Percentiles rank a stretch among this genome's conserved stretches.
These are phyloP conservation scores for Accipiter cooperii DNA, from an alignment of 2,113 vertebrate genomes.

Conservation along the genomic window DNA sequence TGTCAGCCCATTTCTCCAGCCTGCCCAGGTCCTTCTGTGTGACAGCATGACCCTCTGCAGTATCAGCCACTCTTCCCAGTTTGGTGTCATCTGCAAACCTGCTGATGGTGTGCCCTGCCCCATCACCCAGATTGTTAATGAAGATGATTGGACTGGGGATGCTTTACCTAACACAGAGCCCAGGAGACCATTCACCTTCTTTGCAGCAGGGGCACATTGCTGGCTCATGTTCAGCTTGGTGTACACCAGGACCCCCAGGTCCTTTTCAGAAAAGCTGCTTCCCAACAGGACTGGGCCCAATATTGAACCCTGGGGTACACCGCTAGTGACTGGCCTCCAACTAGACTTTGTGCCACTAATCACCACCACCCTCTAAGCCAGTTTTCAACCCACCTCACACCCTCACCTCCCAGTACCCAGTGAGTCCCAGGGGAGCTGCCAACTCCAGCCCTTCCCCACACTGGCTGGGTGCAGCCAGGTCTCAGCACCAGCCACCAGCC, in stretches of 20 bases:
- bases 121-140: neutral
- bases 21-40: neutral
- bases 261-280: neutral
- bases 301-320: neutral
- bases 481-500: neutral
- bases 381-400: neutral
- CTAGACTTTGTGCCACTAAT: neutral
- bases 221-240: neutral
- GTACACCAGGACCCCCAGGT: neutral
- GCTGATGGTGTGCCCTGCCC: neutral
- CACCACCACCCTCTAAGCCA: neutral
- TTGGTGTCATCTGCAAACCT: neutral
- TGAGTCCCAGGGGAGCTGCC: neutral
- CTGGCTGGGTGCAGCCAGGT: neutral
- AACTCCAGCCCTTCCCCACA: neutral
- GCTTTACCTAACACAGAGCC: neutral
- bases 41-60: neutral
- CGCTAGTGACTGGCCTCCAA: neutral
- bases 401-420: neutral
- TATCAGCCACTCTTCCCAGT: neutral
- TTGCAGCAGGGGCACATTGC: neutral
- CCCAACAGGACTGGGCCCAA: neutral
- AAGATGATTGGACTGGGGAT: neutral
- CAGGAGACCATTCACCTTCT: neutral
- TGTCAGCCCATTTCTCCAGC: neutral